A percentile compares a stretch with the other conserved stretches of the same genome.
Conservation (phyloP, 1,140 invertebrate genomes). For the silkworm (Bombyx mori) region ASM3026992v2 NC_085131.1:2978001-2978500, state of each 20-base stretch:
- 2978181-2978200: conserved; percentile 57
- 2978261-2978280: conserved; percentile 25
- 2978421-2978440: conserved; percentile 61
- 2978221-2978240: conserved; percentile 31
- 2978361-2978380: conserved; percentile 67
- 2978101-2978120: conserved; percentile 44
- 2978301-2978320: conserved; percentile 46
- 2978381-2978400: conserved; percentile 52
- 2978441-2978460: conserved; percentile 54
- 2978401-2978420: conserved; percentile 60
- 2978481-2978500: conserved; percentile 59
- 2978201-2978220: conserved; percentile 37
- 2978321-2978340: conserved; percentile 62
- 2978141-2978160: conserved; percentile 50
- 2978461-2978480: conserved; percentile 43
- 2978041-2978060: conserved; percentile 25
- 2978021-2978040: conserved; percentile 34
- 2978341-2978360: conserved; percentile 69
- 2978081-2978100: conserved; percentile 20
- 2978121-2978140: conserved; percentile 63
- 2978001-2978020: conserved; percentile 49
- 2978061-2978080: conserved; percentile 1
- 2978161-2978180: conserved; percentile 55
- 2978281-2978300: conserved; percentile 25
- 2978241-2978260: conserved; percentile 32